Evolutionary conservation across 2,888 invertebrate species (phyloP), one percentile per base, ranked within the genome.

Genomic region (Lasioglossum lativentre): DNA sequence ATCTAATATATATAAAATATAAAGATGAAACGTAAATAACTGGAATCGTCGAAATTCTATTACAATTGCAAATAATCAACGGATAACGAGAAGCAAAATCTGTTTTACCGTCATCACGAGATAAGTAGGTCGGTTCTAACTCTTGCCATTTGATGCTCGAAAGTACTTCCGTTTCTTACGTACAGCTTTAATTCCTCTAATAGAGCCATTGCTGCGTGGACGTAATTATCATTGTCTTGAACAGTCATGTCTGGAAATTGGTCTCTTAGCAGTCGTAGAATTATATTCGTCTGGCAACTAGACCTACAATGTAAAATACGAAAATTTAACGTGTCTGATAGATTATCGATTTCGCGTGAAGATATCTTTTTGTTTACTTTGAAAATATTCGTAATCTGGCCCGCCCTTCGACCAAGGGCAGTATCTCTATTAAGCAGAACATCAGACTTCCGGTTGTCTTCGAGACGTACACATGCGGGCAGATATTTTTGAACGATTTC

Each of bases 111-210:
- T 71, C 27, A 76, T 92, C 80, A 94, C 70, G 94, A 91, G 78
- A 95, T 93, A 71, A 94, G 91, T 45, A 94, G 89, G 83, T 95
- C 95, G 14, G 94, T 91, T 76, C 88, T 91, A 42, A 93, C 83
- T 81, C 91, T 91, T 0, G 94, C 94, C 75, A 89, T 89, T 68
- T 93, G 92, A 77, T 93, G 83, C 23, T 92, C 88, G 16, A 85
- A 80, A 10, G 83, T 63, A 71, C 90, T 90, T 30, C 82, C 84
- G 34, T 89, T 90, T 10, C 82, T 79, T 8, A 94, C 88, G 82
- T 93, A 92, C 30, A 93, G 81, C 66, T 93, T 87, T 63, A 95
- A 79, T 83, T 95, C 95, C 6, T 88, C 81, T 42, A 92, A 83
- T 34, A 95, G 88, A 47, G 91, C 91, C 34, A 84, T 86, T 5